phyloP scores from a whole-genome alignment of 2,888 invertebrate species.

The Pristionchus entomophagus region DNA sequence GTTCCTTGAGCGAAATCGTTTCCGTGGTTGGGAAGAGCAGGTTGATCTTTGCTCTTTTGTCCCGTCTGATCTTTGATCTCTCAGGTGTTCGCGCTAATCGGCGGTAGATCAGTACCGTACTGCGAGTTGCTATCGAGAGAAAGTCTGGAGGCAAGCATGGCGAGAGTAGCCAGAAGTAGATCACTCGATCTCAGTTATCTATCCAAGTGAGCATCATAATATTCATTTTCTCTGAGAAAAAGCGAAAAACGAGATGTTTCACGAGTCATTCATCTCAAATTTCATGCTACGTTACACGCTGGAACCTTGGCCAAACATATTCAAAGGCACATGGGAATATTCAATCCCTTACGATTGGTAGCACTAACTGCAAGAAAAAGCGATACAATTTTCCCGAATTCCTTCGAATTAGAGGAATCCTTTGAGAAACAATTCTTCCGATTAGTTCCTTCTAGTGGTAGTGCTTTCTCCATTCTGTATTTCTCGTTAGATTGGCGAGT shows the following conservation, averaged over 20 bases:
- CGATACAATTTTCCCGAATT: too few species aligned
- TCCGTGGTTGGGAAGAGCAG: constrained; percentile 46
- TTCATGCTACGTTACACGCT: neutral
- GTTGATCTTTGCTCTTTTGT: neutral
- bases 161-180: constrained; percentile 36
- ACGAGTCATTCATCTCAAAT: neutral
- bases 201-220: neutral
- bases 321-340: neutral
- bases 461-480: too few species aligned
- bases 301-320: neutral
- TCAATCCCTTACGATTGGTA: neutral
- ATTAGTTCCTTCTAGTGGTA: too few species aligned
- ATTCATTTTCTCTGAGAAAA: too few species aligned
- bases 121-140: constrained; percentile 36
- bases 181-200: constrained; percentile 45
- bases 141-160: constrained; percentile 47
- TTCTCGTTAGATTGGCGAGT: too few species aligned
- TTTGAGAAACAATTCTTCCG: too few species aligned
- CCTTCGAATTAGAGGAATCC: too few species aligned
- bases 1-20: constrained; percentile 34
- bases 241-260: neutral
- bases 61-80: neutral
- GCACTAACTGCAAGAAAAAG: neutral
- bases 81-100: constrained; percentile 41
- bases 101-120: constrained; percentile 16